Percentiles rank a stretch among this genome's conserved stretches.
These are phyloP conservation scores for Sciurus vulgaris DNA, from an alignment of 2,797 vertebrate species.

Conservation along the genomic window DNA sequence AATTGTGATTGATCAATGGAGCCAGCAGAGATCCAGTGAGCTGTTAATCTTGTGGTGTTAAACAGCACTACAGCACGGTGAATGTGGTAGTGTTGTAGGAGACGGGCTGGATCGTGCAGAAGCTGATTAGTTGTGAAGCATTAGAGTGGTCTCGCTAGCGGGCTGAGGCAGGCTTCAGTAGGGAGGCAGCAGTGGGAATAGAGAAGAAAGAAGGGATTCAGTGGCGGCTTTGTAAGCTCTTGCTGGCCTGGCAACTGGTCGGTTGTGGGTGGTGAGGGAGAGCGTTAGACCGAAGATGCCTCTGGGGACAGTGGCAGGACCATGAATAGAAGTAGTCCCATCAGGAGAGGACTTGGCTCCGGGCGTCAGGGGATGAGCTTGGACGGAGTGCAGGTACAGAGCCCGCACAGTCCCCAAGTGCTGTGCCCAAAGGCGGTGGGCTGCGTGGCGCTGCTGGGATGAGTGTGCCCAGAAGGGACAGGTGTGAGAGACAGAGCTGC, in stretches of 20 bases:
- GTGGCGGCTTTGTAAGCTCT: background rate
- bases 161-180: background rate
- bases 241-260: background rate
- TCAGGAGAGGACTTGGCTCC: background rate
- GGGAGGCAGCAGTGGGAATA: background rate
- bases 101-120: background rate
- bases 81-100: background rate
- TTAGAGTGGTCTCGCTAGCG: background rate
- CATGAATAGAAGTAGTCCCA: background rate
- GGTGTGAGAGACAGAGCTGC: background rate
- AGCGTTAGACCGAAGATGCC: background rate
- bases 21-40: background rate
- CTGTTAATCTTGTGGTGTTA: background rate
- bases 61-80: background rate
- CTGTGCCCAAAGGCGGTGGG: background rate
- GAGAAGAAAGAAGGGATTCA: background rate
- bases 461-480: background rate
- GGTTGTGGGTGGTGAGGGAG: background rate
- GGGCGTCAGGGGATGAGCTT: background rate
- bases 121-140: background rate
- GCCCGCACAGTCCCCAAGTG: background rate
- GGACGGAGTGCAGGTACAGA: background rate
- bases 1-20: background rate
- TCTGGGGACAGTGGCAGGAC: background rate
- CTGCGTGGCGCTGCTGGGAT: background rate